These are phyloP conservation scores for Halocaridina rubra DNA, from an alignment of 2,888 invertebrate genomes.

Conservation along the genomic window DNA sequence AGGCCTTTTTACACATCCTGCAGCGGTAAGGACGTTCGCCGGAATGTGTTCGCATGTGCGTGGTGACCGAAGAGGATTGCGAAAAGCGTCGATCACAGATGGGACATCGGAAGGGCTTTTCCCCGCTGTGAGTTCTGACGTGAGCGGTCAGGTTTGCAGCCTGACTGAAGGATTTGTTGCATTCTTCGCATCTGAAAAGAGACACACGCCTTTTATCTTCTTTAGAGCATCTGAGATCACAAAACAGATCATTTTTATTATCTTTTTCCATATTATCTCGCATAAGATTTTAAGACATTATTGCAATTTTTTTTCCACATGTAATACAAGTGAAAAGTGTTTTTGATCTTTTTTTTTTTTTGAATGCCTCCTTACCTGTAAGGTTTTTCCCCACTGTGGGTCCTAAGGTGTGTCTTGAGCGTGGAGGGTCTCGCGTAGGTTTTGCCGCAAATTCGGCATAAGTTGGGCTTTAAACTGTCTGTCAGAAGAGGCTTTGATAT, in stretches of 20 bases:
- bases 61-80: constrained; percentile 93
- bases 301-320: too few species aligned
- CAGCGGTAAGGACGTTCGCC: constrained; percentile 98
- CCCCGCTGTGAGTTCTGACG: constrained; percentile 94
- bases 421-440: constrained; percentile 97
- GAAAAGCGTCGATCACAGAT: constrained; percentile 97
- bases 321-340: too few species aligned
- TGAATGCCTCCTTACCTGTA: too few species aligned
- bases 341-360: too few species aligned
- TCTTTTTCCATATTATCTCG: too few species aligned
- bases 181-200: constrained; percentile 81
- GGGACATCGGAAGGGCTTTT: constrained; percentile 97
- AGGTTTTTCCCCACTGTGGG: constrained; percentile 95
- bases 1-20: constrained; percentile 96
- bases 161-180: constrained; percentile 96
- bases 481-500: constrained; percentile 49
- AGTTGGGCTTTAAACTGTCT: constrained; percentile 75
- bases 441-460: constrained; percentile 95
- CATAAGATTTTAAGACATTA: too few species aligned
- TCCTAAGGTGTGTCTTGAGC: constrained; percentile 94
- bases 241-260: too few species aligned
- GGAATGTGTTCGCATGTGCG: constrained; percentile 99
- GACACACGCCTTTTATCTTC: too few species aligned
- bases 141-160: constrained; percentile 98
- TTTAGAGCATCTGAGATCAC: too few species aligned